A percentile compares a stretch with the other conserved stretches of the same genome.
Evolutionary conservation across 2,797 vertebrate species (phyloP).

Genomic region (Xyrichtys novacula): DNA sequence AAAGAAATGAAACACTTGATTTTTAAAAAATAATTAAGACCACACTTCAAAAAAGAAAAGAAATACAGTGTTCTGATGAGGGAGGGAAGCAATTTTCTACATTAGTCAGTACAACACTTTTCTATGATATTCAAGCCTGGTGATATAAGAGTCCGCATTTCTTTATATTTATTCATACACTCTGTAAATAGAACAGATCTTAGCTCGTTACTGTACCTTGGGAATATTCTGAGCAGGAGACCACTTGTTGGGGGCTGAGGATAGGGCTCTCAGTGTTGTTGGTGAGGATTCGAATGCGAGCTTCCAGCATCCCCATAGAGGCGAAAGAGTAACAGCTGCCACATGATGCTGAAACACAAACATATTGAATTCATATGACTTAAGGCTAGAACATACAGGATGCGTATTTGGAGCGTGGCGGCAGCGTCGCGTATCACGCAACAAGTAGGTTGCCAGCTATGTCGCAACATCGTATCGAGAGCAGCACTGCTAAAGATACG

Average conservation of each 20-base stretch:
- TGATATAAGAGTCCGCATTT: no score
- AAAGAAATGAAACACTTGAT: not conserved
- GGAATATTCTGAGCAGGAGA: constrained; percentile 95
- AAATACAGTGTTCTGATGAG: not conserved
- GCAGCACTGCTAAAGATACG: no score
- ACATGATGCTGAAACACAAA: constrained; percentile 80
- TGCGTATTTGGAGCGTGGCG: no score
- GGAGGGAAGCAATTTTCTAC: no score
- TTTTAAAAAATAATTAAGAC: not conserved
- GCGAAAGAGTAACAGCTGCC: constrained; percentile 97
- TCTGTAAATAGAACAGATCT: not conserved
- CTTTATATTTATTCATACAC: not conserved
- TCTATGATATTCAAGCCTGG: no score
- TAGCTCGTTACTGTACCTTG: constrained; percentile 86
- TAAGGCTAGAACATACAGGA: no score
- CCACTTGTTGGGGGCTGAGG: constrained; percentile 94
- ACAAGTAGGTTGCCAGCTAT: no score
- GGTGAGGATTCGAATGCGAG: constrained; percentile 91
- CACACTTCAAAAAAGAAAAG: not conserved
- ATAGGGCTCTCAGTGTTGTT: constrained; percentile 90
- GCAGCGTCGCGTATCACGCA: no score
- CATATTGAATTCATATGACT: no score
- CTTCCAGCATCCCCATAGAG: constrained; percentile 95
- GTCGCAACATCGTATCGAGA: no score
- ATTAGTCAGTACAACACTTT: no score